phyloP scores from a whole-genome alignment of 2,888 invertebrate species.

The Tenthredo mesomela region DNA sequence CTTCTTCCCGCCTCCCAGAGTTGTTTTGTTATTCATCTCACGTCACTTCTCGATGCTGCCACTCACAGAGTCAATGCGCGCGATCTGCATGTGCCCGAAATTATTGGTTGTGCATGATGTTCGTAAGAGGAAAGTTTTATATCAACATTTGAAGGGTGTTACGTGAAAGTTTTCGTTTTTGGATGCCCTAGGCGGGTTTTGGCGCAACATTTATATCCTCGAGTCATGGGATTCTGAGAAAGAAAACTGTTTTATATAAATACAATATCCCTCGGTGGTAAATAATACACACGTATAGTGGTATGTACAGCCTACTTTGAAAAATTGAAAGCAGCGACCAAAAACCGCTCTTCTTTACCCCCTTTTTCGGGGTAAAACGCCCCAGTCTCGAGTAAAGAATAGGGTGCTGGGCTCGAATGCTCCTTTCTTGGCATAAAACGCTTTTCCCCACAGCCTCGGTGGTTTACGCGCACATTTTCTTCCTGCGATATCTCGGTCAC shows the following conservation, averaged over 20 bases:
- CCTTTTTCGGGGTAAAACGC: constrained; percentile 45
- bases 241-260: not conserved
- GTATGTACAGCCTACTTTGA: not conserved
- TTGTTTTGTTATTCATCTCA: constrained; percentile 45
- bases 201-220: not conserved
- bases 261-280: not conserved
- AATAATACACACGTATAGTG: not conserved
- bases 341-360: not conserved
- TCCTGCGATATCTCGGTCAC: constrained; percentile 47
- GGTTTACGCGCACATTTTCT: constrained; percentile 39
- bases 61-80: constrained; percentile 28
- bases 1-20: constrained; percentile 58
- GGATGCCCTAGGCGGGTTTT: not conserved
- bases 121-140: not conserved
- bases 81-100: constrained; percentile 23
- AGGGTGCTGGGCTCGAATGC: constrained; percentile 25
- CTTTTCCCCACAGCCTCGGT: constrained; percentile 10
- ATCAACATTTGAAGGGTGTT: not conserved
- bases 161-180: not conserved
- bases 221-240: not conserved
- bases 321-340: constrained; percentile 10
- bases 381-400: constrained; percentile 38
- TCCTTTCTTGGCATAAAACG: constrained; percentile 41
- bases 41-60: constrained; percentile 20
- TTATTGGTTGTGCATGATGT: constrained; percentile 8